Percentiles rank a stretch among this genome's conserved stretches.
Evolutionary conservation across 2,888 invertebrate species (phyloP).

Genomic region (Adelphocoris suturalis): DNA sequence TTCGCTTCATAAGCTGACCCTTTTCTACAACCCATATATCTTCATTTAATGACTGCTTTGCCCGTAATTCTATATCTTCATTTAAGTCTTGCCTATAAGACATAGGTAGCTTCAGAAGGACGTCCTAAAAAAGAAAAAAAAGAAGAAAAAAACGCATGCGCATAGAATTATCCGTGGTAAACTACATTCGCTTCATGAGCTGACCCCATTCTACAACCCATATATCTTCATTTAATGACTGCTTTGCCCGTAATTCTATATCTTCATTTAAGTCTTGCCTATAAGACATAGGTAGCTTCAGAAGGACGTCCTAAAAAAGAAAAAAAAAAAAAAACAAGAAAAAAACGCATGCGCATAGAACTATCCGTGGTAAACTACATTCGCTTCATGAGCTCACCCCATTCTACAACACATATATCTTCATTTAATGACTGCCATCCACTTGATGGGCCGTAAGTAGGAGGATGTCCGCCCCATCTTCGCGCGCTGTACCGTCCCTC

Average conservation of each 20-base stretch:
- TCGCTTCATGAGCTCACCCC: constrained; percentile 37
- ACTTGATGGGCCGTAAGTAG: constrained; percentile 55
- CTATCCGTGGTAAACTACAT: background rate
- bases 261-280: too few relatives aligned
- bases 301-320: too few relatives aligned
- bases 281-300: too few relatives aligned
- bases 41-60: too few relatives aligned
- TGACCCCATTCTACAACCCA: constrained; percentile 49
- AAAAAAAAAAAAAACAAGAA: background rate
- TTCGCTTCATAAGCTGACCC: too few relatives aligned
- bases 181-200: constrained; percentile 42
- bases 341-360: background rate
- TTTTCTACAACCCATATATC: too few relatives aligned
- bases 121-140: too few relatives aligned
- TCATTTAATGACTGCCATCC: constrained; percentile 63
- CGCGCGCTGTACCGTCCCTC: constrained; percentile 18
- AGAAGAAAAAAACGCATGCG: background rate
- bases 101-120: too few relatives aligned
- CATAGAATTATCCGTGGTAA: background rate
- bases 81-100: too few relatives aligned
- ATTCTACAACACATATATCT: constrained; percentile 63
- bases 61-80: too few relatives aligned
- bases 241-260: too few relatives aligned
- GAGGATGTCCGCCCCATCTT: constrained; percentile 60
- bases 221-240: constrained; percentile 64